Base-by-base conservation (phyloP, 2,888 invertebrate genomes). In the Heteropelma amictum region DNA sequence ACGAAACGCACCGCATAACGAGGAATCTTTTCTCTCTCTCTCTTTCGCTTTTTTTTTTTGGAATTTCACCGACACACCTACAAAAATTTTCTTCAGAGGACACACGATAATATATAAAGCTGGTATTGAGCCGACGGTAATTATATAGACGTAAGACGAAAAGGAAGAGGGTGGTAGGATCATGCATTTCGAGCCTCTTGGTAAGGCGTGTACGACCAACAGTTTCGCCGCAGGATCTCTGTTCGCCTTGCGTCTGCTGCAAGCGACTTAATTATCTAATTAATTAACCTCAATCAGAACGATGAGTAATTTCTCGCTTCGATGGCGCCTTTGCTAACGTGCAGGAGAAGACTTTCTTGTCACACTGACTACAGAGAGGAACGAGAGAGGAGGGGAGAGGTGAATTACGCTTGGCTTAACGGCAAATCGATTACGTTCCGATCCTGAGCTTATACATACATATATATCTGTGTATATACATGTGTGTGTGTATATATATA, bases 241-340 rank as follows among this genome's bases (percentile, higher is more conserved):
- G 73, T 76, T 80, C 77, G 71, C 75, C 72, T 74, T 72, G 80
- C 72, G 71, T 74, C 72, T 78, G 79, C 80, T 81, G 80, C 80
- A 40, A 76, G 77, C 78, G 86, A 87, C 87, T 88, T 89, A 88
- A 89, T 89, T 89, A 89, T 89, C 89, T 89, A 89, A 89, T 89
- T 88, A 89, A 89, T 89, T 89, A 89, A 89, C 88, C 88, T 88
- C 89, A 89, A 89, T 89, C 89, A 88, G 87, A 88, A 88, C 88
- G 89, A 88, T 88, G 88, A 88, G 89, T 89, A 89, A 89, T 89
- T 89, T 89, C 89, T 86, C 89, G 89, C 84, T 89, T 81, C 84
- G 88, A 79, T 89, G 88, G 85, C 86, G 88, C 87, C 87, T 88
- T 88, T 88, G 86, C 86, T 77, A 74, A 79, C 70, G 51, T 26